Percentiles rank a stretch among this genome's conserved stretches.
Evolutionary conservation across 2,888 invertebrate genomes (phyloP).

Genomic region (Eupsilia transversa): DNA sequence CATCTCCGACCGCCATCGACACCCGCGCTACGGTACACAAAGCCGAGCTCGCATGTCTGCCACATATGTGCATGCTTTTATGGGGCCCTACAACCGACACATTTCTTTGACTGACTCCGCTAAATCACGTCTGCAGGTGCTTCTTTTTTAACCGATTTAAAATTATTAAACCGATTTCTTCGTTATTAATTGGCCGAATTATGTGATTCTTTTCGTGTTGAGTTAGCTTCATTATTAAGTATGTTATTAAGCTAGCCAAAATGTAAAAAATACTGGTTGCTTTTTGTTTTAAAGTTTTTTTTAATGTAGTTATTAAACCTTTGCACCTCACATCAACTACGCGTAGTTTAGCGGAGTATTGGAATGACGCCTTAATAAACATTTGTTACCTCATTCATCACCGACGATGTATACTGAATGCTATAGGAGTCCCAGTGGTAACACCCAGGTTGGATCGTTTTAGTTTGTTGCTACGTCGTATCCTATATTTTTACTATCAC

Average conservation of each 20-base stretch:
- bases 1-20: constrained; percentile 58
- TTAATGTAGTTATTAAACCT: neutral
- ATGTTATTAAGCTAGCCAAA: neutral
- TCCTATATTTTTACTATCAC: constrained; percentile 35
- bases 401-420: neutral
- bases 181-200: neutral
- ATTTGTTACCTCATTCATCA: neutral
- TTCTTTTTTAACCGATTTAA: neutral
- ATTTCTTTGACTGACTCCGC: neutral
- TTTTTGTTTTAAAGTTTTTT: neutral
- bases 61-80: constrained; percentile 53
- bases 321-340: neutral
- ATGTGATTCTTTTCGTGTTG: neutral
- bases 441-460: constrained; percentile 19
- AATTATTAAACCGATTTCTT: neutral
- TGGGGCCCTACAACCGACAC: constrained; percentile 16
- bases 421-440: constrained; percentile 14
- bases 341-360: constrained; percentile 21
- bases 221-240: neutral
- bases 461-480: constrained; percentile 33
- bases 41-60: constrained; percentile 75
- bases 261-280: neutral
- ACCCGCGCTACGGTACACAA: constrained; percentile 71
- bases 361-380: neutral
- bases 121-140: neutral